phyloP scores from a whole-genome alignment of 30 jellyfish, hydroid and myxozoan genomes.

The Cassiopea andromeda region DNA sequence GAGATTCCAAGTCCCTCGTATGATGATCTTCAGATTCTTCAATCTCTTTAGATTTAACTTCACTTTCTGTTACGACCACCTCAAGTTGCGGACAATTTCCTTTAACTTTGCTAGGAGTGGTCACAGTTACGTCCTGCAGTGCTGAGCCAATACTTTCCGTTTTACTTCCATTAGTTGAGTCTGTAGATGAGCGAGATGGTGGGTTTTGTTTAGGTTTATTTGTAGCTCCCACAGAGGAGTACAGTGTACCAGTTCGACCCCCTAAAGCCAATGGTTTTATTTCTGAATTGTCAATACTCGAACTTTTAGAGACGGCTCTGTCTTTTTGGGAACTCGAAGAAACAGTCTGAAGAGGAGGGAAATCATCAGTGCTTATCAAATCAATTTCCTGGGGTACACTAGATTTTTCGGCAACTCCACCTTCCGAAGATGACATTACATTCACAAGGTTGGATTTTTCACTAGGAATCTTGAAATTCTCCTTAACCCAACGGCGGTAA shows the following conservation, averaged over 20 bases:
- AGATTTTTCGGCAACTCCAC: background rate
- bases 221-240: background rate
- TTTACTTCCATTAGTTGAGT: background rate
- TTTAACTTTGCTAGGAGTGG: background rate
- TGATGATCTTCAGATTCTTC: too few species aligned
- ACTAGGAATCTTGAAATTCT: slow-evolving; percentile 10
- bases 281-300: background rate
- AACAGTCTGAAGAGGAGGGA: slow-evolving; percentile 50
- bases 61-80: too few species aligned
- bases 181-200: background rate
- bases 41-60: background rate
- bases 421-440: background rate
- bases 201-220: background rate
- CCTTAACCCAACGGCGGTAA: slow-evolving; percentile 85
- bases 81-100: background rate
- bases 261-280: background rate
- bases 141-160: background rate
- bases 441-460: background rate
- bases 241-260: background rate
- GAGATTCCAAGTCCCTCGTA: slow-evolving; percentile 4
- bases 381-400: background rate
- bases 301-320: background rate
- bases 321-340: background rate
- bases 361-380: slow-evolving; percentile 16
- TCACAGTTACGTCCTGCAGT: slow-evolving; percentile 36